Base-by-base conservation (phyloP, 2,888 invertebrate species). In the Andrena bucephala region DNA sequence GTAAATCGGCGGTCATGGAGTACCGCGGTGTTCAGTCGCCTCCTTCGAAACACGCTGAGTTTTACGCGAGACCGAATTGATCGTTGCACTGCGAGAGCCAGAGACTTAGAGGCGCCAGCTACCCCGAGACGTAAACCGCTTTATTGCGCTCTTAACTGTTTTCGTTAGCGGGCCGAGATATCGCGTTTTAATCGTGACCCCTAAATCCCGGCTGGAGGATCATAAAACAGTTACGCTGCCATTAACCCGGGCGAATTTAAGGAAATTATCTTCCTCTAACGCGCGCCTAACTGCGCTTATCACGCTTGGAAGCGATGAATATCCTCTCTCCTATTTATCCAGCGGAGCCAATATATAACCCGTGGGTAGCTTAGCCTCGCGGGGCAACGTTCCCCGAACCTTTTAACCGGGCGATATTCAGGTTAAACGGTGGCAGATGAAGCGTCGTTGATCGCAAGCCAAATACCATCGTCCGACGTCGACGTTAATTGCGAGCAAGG, bases 201-300 rank as follows among this genome's bases (percentile, higher is more conserved):
- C 48, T 71, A 65, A 84, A 77, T 84, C 84, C 59, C n/a, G 5
- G 16, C 36, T 33, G 29, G 48, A 29, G 57, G 42, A 60, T 82
- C 79, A 10, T 82, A 85, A 84, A 84, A 81, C 84, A 24, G 73
- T 77, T 71, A 74, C 80, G 50, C 50, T 31, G 48, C 52, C 74
- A 65, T 85, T 71, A 83, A 83, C 69, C 59, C 4, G 2, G 57
- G 48, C 69, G 67, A 77, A 78, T 83, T 83, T 83, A 65, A 69
- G 81, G 63, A 80, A 81, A 75, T 81, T 70, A 75, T 74, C 74
- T 80, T 80, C 59, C 59, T 54, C 36, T 13, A 29, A 52, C 50
- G 68, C 8, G 67, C 52, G 29, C 24, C 24, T 52, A 62, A 62
- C 78, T 62, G 63, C 50, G 48, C 79, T 72, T 72, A 78, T 72